Percentiles rank a stretch among this genome's conserved stretches.
Evolutionary conservation across 2,797 vertebrate genomes (phyloP).

Genomic region (Anabas testudineus): DNA sequence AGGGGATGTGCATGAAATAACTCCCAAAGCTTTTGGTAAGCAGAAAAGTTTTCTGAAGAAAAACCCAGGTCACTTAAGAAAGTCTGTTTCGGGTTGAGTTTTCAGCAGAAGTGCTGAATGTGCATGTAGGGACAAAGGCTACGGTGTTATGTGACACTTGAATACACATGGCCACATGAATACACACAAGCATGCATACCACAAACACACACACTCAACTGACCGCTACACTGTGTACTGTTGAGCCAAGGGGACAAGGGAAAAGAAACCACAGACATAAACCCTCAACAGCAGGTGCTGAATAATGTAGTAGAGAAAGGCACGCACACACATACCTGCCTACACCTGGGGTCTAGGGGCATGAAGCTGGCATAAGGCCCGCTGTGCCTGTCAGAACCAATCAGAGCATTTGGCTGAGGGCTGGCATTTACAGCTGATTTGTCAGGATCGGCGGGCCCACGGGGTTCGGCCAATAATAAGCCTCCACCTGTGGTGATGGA

Average conservation of each 20-base stretch:
- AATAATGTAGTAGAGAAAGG: slow-evolving; percentile 66
- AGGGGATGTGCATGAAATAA: slow-evolving; percentile 31
- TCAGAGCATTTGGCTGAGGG: slow-evolving; percentile 73
- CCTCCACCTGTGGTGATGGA: slow-evolving; percentile 83
- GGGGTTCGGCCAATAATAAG: slow-evolving; percentile 81
- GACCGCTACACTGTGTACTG: slow-evolving; percentile 50
- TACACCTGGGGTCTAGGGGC: slow-evolving; percentile 75
- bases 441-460: slow-evolving; percentile 74
- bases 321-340: slow-evolving; percentile 57
- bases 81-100: slow-evolving; percentile 47
- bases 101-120: slow-evolving; percentile 65
- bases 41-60: slow-evolving; percentile 63
- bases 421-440: slow-evolving; percentile 85
- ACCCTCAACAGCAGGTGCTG: slow-evolving; percentile 68
- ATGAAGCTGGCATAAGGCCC: slow-evolving; percentile 79
- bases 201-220: slow-evolving; percentile 26
- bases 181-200: slow-evolving; percentile 18
- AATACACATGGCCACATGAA: slow-evolving; percentile 26
- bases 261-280: slow-evolving; percentile 59
- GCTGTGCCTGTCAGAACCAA: slow-evolving; percentile 81
- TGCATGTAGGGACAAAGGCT: slow-evolving; percentile 37
- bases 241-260: slow-evolving; percentile 44
- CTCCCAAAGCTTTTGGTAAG: slow-evolving; percentile 53
- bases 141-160: slow-evolving; percentile 35
- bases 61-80: slow-evolving; percentile 48